A percentile compares a stretch with the other conserved stretches of the same genome.
Conservation (phyloP, 2,888 invertebrate species). For the Chrysodeixis includens region DNA sequence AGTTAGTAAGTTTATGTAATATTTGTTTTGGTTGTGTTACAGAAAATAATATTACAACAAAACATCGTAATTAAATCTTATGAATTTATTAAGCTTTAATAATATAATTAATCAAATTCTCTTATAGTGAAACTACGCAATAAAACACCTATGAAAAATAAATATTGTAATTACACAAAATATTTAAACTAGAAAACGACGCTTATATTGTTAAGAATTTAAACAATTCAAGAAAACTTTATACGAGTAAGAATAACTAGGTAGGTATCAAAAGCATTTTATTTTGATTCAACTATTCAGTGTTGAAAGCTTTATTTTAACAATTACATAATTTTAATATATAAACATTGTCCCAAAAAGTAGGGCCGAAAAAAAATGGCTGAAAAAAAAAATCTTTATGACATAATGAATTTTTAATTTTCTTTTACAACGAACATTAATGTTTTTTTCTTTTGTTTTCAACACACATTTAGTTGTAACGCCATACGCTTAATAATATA, state of each 20-base stretch:
- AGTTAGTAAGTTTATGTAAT: too few species aligned
- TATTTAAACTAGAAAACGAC: background rate
- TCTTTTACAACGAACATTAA: background rate
- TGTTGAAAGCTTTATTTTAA: background rate
- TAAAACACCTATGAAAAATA: background rate
- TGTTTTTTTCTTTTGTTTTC: constrained; percentile 22
- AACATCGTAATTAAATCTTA: too few species aligned
- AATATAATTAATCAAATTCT: background rate
- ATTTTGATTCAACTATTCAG: background rate
- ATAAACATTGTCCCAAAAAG: too few species aligned
- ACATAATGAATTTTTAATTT: background rate
- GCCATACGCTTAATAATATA: constrained; percentile 36
- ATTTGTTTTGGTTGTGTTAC: background rate
- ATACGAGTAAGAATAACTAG: constrained; percentile 1
- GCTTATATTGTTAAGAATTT: background rate
- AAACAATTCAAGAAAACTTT: background rate
- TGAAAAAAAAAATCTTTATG: background rate
- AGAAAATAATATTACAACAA: too few species aligned
- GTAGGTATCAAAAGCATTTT: background rate
- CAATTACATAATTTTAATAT: too few species aligned
- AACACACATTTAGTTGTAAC: constrained; percentile 39
- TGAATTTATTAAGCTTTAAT: too few species aligned
- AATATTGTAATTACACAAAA: background rate
- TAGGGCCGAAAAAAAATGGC: too few species aligned
- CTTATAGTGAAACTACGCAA: background rate